Percentiles rank a stretch among this genome's conserved stretches.
These are phyloP conservation scores for Euzetes globulus DNA, from an alignment of 2,888 invertebrate genomes.

Conservation along the genomic window DNA sequence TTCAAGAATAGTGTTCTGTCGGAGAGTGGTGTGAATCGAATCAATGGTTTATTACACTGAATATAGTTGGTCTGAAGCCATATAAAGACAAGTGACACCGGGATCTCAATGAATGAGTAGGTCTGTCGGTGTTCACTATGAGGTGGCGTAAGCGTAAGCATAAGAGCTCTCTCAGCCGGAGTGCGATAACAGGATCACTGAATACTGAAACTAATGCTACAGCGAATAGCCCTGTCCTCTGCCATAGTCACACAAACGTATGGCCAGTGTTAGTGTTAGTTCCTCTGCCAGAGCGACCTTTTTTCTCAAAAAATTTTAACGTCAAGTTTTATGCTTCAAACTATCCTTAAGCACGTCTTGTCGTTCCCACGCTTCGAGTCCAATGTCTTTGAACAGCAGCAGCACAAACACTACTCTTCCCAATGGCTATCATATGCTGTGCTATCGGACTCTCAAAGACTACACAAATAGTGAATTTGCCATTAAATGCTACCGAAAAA, in stretches of 20 bases:
- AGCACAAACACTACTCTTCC: constrained; percentile 5
- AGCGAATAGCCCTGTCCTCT: no score
- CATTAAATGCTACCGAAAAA: constrained; percentile 18
- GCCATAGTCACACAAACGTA: no score
- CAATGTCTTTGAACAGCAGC: not conserved
- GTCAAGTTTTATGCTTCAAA: constrained; percentile 15
- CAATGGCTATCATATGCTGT: not conserved
- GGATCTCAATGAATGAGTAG: not conserved
- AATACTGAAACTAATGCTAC: no score
- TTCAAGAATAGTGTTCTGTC: not conserved
- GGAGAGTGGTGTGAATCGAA: not conserved
- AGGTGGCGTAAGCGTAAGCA: constrained; percentile 22
- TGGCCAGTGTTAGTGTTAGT: not conserved
- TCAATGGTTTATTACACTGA: not conserved
- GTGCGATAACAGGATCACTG: no score
- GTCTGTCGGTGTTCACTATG: not conserved
- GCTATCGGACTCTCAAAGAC: no score
- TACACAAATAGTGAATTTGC: not conserved
- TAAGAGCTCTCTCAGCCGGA: no score
- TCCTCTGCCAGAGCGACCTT: constrained; percentile 3
- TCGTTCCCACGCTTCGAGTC: constrained; percentile 21
- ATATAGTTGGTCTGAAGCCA: not conserved
- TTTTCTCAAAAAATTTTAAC: not conserved
- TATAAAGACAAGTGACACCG: not conserved
- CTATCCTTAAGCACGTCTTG: constrained; percentile 21